Evolutionary conservation across 37 sponge, comb jelly and placozoan species (phyloP).

Genomic region (Lycopodina hypogea): DNA sequence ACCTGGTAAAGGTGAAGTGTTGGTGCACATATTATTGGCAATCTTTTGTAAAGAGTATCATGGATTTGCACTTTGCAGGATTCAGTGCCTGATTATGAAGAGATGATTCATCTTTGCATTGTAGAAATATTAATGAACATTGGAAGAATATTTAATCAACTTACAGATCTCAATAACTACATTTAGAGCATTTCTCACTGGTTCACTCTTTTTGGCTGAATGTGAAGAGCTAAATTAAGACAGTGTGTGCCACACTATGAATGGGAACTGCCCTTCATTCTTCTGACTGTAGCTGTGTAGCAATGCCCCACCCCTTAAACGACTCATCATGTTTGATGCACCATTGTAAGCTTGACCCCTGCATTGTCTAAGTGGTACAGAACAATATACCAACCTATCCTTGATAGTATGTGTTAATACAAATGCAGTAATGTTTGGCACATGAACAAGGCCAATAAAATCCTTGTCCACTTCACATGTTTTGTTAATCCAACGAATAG

Average conservation of each 20-base stretch:
- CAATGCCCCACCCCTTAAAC: constrained; percentile 45
- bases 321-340: constrained; percentile 46
- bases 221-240: too few species aligned
- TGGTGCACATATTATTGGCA: too few species aligned
- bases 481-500: constrained; percentile 2
- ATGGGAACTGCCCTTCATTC: constrained; percentile 19
- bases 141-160: constrained; percentile 17
- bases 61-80: too few species aligned
- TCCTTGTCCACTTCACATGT: neutral
- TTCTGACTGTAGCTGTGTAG: constrained; percentile 27
- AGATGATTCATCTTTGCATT: too few species aligned
- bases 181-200: constrained; percentile 30
- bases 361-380: constrained; percentile 18
- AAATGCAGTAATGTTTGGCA: constrained; percentile 27
- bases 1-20: too few species aligned
- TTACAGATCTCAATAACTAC: constrained; percentile 10
- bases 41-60: too few species aligned
- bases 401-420: constrained; percentile 25
- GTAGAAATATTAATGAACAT: too few species aligned
- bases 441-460: constrained; percentile 1
- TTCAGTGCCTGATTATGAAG: neutral
- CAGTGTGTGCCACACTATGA: constrained; percentile 28
- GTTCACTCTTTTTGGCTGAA: neutral
- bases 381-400: constrained; percentile 35
- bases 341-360: constrained; percentile 53